phyloP scores from a whole-genome alignment of 2,113 vertebrate genomes.

The Arizona elegans region DNA sequence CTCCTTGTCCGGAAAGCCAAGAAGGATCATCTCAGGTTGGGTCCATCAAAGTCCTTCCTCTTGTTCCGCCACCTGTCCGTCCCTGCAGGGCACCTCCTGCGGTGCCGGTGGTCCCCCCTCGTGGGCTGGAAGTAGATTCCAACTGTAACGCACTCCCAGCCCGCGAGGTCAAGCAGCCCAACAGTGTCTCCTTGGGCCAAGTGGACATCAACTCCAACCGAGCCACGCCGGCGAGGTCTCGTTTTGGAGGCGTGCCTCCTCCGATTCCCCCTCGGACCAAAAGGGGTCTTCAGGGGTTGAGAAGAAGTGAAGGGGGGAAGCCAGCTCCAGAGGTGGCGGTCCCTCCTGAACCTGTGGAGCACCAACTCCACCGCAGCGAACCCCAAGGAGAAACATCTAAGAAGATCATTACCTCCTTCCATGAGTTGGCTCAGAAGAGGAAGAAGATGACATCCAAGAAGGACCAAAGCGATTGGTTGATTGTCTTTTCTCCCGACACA shows the following conservation, averaged over 20 bases:
- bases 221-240: not conserved
- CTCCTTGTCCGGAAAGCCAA: not conserved
- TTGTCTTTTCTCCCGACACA: constrained; percentile 87
- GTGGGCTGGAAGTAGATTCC: constrained; percentile 53
- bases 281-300: constrained; percentile 44
- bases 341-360: constrained; percentile 3
- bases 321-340: accelerated
- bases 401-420: constrained; percentile 84
- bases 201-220: not conserved
- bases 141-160: constrained; percentile 69
- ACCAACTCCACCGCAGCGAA: accelerated
- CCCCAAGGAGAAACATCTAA: constrained; percentile 19
- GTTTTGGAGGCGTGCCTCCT: not conserved
- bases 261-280: constrained; percentile 52
- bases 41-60: not conserved
- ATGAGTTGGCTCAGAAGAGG: constrained; percentile 85
- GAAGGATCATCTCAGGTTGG: not conserved
- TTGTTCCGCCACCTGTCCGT: not conserved
- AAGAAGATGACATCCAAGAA: constrained; percentile 72
- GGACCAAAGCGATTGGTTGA: constrained; percentile 89
- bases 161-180: accelerated
- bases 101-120: not conserved
- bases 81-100: not conserved
- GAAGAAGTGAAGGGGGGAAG: not conserved
- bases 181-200: accelerated